Evolutionary conservation across 2,888 invertebrate species (phyloP).

Genomic region (Lithophane socia): DNA sequence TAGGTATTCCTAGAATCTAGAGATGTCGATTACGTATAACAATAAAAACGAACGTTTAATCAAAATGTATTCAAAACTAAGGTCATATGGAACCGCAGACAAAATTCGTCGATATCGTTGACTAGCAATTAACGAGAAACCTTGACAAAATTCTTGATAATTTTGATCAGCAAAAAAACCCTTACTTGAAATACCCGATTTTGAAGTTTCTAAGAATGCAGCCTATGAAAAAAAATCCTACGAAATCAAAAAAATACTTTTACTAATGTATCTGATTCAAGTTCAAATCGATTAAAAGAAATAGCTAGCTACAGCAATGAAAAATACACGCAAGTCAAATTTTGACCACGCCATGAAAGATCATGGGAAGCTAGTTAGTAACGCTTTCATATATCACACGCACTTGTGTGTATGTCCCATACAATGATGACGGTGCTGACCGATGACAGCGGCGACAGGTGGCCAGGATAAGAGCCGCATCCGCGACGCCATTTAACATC

Average conservation of each 20-base stretch:
- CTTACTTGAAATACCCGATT: too few species aligned
- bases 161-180: constrained; percentile 14
- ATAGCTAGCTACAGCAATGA: neutral
- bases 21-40: constrained; percentile 33
- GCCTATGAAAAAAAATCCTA: neutral
- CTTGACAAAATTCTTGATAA: constrained; percentile 43
- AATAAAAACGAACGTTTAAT: constrained; percentile 46
- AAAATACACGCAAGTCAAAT: constrained; percentile 28
- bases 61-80: constrained; percentile 51
- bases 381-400: constrained; percentile 59
- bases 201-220: neutral
- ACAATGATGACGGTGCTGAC: constrained; percentile 17
- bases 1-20: constrained; percentile 51
- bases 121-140: constrained; percentile 32
- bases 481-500: constrained; percentile 46
- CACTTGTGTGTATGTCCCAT: constrained; percentile 18
- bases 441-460: constrained; percentile 13
- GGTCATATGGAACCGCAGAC: constrained; percentile 54
- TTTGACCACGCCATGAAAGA: constrained; percentile 1
- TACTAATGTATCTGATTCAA: constrained; percentile 10
- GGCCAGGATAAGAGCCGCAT: constrained; percentile 34
- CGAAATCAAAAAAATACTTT: neutral
- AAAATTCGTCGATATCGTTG: constrained; percentile 31
- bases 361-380: constrained; percentile 37
- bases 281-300: constrained; percentile 29